Conservation (phyloP, 2,888 invertebrate species). For the Heliconius ethilla region DNA sequence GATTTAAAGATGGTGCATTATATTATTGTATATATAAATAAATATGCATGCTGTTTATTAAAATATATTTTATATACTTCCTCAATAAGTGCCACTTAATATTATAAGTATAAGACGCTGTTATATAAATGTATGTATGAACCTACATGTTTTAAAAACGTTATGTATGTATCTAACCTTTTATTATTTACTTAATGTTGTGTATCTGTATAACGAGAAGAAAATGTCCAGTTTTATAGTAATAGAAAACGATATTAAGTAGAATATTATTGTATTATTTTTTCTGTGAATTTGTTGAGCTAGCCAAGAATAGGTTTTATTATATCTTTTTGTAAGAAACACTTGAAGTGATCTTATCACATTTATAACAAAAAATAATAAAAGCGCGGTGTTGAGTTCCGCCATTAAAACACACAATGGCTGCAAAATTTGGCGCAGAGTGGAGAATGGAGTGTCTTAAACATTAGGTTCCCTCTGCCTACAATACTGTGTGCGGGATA, state of each 20-base stretch:
- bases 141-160: constrained; percentile 5
- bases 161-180: constrained; percentile 8
- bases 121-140: constrained; percentile 18
- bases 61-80: constrained; percentile 37
- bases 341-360: not conserved
- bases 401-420: no score
- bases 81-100: constrained; percentile 25
- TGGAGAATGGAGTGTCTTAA: no score
- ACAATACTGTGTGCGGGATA: no score
- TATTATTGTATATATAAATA: constrained; percentile 32
- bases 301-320: constrained; percentile 10
- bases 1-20: constrained; percentile 51
- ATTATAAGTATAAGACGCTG: constrained; percentile 23
- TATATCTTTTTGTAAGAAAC: no score
- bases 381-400: no score
- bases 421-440: no score
- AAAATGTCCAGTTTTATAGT: not conserved
- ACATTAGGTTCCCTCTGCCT: no score
- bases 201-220: not conserved
- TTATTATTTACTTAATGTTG: constrained; percentile 16
- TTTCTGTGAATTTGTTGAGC: not conserved
- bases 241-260: not conserved
- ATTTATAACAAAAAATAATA: not conserved
- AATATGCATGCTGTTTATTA: constrained; percentile 28
- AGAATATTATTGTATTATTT: not conserved